phyloP scores from a whole-genome alignment of 1,140 invertebrate species.

The Philopotamus ludificatus region DNA sequence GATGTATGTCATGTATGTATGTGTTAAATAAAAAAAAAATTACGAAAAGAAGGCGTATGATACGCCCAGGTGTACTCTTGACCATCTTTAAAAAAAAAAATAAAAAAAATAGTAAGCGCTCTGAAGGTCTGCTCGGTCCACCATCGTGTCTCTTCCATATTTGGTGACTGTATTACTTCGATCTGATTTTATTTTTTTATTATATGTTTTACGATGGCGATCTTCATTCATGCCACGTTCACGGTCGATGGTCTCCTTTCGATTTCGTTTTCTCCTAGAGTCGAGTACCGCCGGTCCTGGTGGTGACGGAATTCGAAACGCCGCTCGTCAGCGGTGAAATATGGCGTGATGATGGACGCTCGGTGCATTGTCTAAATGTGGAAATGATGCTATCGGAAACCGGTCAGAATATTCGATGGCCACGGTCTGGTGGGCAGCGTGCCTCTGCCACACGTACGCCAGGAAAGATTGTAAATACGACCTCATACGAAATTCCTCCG shows the following conservation, averaged over 20 bases:
- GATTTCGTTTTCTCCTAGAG: neutral
- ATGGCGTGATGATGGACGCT: neutral
- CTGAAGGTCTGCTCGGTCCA: too few relatives aligned
- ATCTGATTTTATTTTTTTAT: too few relatives aligned
- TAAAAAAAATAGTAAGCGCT: too few relatives aligned
- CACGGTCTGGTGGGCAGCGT: neutral
- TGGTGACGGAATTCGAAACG: neutral
- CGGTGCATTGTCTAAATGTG: neutral
- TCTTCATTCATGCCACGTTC: neutral
- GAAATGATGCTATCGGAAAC: neutral
- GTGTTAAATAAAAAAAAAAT: too few relatives aligned
- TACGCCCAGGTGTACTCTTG: too few relatives aligned
- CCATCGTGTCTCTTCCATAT: too few relatives aligned
- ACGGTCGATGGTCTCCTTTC: neutral
- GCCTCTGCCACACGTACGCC: neutral
- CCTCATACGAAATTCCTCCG: slow-evolving; percentile 23
- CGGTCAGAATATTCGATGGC: slow-evolving; percentile 1
- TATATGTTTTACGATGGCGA: too few relatives aligned
- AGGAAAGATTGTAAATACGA: slow-evolving; percentile 1
- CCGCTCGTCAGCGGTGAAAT: neutral
- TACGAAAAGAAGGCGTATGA: too few relatives aligned
- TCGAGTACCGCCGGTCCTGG: neutral
- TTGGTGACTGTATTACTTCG: too few relatives aligned
- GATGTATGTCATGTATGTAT: too few relatives aligned
- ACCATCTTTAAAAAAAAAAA: too few relatives aligned